Evolutionary conservation across 2,113 vertebrate species (phyloP).

Genomic region (Ploceus nigricollis): DNA sequence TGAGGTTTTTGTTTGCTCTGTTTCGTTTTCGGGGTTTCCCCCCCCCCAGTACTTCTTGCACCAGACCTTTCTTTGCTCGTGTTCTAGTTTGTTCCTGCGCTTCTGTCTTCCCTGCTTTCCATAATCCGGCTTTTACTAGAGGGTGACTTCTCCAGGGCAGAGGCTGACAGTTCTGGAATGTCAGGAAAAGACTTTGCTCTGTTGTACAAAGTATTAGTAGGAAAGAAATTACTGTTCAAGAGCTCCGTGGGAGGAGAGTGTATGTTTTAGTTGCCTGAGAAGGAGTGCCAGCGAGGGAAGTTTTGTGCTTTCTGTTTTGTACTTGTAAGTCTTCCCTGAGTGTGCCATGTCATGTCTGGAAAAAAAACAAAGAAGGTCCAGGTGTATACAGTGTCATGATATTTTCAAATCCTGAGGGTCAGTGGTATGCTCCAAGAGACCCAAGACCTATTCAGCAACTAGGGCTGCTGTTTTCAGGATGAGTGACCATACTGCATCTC

Average conservation of each 20-base stretch:
- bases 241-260: background rate
- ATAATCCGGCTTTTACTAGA: background rate
- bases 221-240: background rate
- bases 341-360: background rate
- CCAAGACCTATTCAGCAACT: background rate
- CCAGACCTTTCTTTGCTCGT: background rate
- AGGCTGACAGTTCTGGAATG: background rate
- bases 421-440: background rate
- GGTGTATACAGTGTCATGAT: background rate
- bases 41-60: background rate
- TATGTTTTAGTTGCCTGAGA: background rate
- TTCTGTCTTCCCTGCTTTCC: background rate
- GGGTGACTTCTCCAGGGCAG: background rate
- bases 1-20: background rate
- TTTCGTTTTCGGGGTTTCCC: background rate
- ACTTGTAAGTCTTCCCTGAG: background rate
- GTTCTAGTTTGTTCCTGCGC: background rate
- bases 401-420: background rate
- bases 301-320: background rate
- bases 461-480: background rate
- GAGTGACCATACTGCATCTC: background rate
- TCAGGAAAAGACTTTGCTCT: background rate
- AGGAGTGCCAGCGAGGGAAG: background rate
- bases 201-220: background rate
- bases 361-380: background rate